Base-by-base conservation (phyloP, 2,888 invertebrate genomes). In the Stomorhina lunata region DNA sequence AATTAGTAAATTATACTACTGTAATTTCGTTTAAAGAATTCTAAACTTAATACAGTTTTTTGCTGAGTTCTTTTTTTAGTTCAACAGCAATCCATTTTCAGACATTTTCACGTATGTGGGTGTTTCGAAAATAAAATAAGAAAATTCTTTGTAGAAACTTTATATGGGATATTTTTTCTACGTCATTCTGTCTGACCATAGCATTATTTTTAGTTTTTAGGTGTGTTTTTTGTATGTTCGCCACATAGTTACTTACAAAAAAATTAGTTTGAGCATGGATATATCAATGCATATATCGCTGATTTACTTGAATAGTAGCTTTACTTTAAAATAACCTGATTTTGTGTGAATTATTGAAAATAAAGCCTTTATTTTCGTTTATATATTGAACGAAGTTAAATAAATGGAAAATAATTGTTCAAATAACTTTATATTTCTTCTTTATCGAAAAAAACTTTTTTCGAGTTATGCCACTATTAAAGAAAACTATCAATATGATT, bases 161-260 rank as follows among this genome's bases (percentile, higher is more conserved):
- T 76, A 25, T 40, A 29, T 40, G 34, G 27, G 32, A 37, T 57
- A 59, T 53, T 71, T 63, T 15, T 59, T 15, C 27, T 76, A 50
- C 48, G 59, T 81, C 71, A 72, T 72, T n/a, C n/a, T 66, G 81
- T 76, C 43, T 53, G 71, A 66, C 65, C 77, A 59, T 25, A 55
- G 9, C 43, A 34, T 22, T 48, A 45, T 73, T 22, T 53, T 9
- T 50, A 32, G 32, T 68, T 43, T 25, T 27, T 55, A 17, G 2
- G 22, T 29, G 6, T 15, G 4, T 7, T 7, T 68, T 55, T 57
- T 12, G 10, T 4, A 25, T 37, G 15, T 12, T 20, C 10, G 2
- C 9, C 34, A 10, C 2, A 17, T 12, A 12, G 10, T 22, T 15
- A 7, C n/a, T 37, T n/a, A 37, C 22, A 7, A 15, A 25, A 2